A percentile compares a stretch with the other conserved stretches of the same genome.
phyloP scores from a whole-genome alignment of 2,888 invertebrate species.

The Hemistola chrysoprasaria region DNA sequence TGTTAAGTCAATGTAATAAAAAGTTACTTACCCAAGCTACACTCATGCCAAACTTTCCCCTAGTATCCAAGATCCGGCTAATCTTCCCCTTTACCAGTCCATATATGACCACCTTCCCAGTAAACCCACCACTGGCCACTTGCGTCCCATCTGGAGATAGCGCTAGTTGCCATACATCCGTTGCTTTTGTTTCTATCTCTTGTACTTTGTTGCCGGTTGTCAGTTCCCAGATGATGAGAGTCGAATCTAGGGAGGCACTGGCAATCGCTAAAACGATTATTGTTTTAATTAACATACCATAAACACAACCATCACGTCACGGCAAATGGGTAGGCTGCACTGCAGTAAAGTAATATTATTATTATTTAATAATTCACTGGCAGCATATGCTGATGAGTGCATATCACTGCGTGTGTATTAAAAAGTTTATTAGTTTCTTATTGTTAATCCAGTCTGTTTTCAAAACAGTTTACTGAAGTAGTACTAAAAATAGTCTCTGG shows the following conservation, averaged over 20 bases:
- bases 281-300: no score
- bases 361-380: no score
- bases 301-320: no score
- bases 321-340: no score
- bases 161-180: constrained; percentile 96
- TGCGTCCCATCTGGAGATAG: constrained; percentile 96
- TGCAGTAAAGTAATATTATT: no score
- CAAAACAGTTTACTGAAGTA: no score
- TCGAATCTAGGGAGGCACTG: constrained; percentile 95
- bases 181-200: constrained; percentile 91
- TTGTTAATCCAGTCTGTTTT: no score
- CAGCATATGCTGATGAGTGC: no score
- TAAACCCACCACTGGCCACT: constrained; percentile 95
- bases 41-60: constrained; percentile 95
- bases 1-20: background rate
- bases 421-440: no score
- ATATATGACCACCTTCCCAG: constrained; percentile 95
- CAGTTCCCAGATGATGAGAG: constrained; percentile 95
- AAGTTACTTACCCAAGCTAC: constrained; percentile 91
- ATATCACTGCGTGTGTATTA: no score
- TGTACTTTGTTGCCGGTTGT: constrained; percentile 91
- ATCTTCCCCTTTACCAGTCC: constrained; percentile 91
- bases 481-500: no score
- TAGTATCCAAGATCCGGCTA: constrained; percentile 92
- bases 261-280: constrained; percentile 85